phyloP scores from a whole-genome alignment of 2,797 vertebrate species.

The Meriones psammophilus region DNA sequence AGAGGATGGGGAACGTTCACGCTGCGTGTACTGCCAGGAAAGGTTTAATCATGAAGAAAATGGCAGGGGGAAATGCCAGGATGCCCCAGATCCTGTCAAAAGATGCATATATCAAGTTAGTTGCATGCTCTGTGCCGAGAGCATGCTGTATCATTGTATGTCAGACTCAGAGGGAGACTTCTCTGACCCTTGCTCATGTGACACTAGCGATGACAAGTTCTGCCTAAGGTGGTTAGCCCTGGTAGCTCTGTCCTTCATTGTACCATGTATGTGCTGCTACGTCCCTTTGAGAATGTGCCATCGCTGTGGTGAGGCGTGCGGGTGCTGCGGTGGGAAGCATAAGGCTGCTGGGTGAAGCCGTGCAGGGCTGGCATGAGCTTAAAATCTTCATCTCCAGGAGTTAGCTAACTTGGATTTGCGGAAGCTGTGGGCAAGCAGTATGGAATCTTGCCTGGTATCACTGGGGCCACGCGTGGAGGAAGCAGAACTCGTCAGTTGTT shows the following conservation, averaged over 20 bases:
- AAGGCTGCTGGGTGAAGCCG: constrained; percentile 97
- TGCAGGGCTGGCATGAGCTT: constrained; percentile 89
- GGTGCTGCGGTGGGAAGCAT: constrained; percentile 99
- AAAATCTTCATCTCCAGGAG: constrained; percentile 92
- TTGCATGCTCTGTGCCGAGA: constrained; percentile 99
- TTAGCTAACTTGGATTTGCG: constrained; percentile 92
- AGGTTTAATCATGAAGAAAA: constrained; percentile 99
- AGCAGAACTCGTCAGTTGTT: constrained; percentile 91
- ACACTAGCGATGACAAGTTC: constrained; percentile 99
- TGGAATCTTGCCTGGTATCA: constrained; percentile 88
- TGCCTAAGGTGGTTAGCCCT: constrained; percentile 99
- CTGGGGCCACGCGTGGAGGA: constrained; percentile 91
- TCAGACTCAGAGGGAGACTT: constrained; percentile 99
- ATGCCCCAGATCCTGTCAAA: constrained; percentile 98
- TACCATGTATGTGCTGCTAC: constrained; percentile 99
- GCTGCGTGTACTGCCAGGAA: constrained; percentile 98
- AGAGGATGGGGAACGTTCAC: constrained; percentile 98
- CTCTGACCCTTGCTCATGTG: constrained; percentile 99
- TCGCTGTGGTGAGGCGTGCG: constrained; percentile 97
- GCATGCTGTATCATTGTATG: constrained; percentile 99
- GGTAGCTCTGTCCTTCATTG: constrained; percentile 97
- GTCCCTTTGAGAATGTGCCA: constrained; percentile 97
- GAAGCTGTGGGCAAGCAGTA: constrained; percentile 88
- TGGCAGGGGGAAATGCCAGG: constrained; percentile 97
- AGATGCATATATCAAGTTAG: constrained; percentile 99